These are phyloP conservation scores for Sinocyclocheilus anophthalmus DNA, from an alignment of 2,113 vertebrate genomes.

Conservation along the genomic window DNA sequence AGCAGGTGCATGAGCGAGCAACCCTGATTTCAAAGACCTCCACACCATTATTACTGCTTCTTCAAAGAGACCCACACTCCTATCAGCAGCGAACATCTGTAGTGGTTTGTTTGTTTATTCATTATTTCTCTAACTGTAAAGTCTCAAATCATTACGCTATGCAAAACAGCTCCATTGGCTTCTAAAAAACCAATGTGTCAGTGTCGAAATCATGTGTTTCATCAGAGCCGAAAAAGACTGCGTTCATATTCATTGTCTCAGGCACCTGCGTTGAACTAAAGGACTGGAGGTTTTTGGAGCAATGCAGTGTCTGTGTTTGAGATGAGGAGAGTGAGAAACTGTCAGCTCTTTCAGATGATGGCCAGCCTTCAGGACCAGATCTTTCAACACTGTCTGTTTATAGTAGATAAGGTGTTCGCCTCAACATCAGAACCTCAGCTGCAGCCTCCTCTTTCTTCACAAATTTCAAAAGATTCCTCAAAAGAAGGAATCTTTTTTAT, in stretches of 20 bases:
- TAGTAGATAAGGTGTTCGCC: constrained; percentile 31
- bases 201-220: neutral
- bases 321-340: neutral
- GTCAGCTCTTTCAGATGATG: constrained; percentile 8
- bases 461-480: constrained; percentile 8
- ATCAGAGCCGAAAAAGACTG: neutral
- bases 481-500: neutral
- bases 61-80: constrained; percentile 25
- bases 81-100: neutral
- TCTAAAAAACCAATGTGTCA: neutral
- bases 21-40: constrained; percentile 13
- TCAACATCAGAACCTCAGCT: constrained; percentile 28
- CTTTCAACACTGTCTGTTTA: constrained; percentile 31
- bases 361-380: neutral
- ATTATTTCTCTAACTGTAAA: constrained; percentile 1
- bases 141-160: constrained; percentile 20
- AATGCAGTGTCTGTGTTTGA: neutral
- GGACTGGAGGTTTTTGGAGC: constrained; percentile 7
- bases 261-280: neutral
- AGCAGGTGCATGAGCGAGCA: neutral
- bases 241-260: constrained; percentile 7
- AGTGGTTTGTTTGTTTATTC: constrained; percentile 22
- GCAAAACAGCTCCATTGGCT: constrained; percentile 9
- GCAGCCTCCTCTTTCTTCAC: constrained; percentile 14
- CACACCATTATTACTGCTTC: neutral